Conservation (phyloP, 2,888 invertebrate genomes). For the Phengaris alcon region DNA sequence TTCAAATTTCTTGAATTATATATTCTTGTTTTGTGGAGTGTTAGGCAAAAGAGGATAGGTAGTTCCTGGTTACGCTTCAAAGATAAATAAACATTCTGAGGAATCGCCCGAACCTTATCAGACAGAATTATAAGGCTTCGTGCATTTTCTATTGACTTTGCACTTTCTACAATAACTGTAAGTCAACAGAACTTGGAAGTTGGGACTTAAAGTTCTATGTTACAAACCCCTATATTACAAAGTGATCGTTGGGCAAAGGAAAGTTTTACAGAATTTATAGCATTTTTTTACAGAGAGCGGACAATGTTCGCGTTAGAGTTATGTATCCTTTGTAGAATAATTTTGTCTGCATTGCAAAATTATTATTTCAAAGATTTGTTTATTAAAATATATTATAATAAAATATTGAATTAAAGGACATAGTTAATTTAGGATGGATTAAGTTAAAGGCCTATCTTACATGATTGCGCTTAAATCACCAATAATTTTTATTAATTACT, state of each 20-base stretch:
- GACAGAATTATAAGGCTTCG: not conserved
- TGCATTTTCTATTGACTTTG: not conserved
- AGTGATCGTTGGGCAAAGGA: constrained; percentile 7
- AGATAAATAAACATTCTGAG: not conserved
- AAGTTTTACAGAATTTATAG: constrained; percentile 22
- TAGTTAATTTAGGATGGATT: not conserved
- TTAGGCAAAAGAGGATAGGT: too few species aligned
- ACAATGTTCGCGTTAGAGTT: not conserved
- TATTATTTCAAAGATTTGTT: constrained; percentile 9
- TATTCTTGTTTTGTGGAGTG: too few species aligned
- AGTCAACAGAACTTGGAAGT: not conserved
- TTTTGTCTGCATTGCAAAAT: not conserved
- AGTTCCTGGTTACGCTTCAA: too few species aligned
- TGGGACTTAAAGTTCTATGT: not conserved
- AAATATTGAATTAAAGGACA: not conserved
- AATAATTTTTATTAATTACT: too few species aligned
- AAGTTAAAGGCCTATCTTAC: too few species aligned
- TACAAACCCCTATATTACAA: constrained; percentile 12
- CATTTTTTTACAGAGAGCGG: not conserved
- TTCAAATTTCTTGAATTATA: too few species aligned
- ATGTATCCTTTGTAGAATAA: constrained; percentile 3
- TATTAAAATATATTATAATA: too few species aligned
- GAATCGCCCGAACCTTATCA: not conserved
- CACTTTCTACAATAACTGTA: not conserved
- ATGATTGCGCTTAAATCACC: too few species aligned